Evolutionary conservation across 2,888 invertebrate species (phyloP).

Genomic region (Diaprepes abbreviatus): DNA sequence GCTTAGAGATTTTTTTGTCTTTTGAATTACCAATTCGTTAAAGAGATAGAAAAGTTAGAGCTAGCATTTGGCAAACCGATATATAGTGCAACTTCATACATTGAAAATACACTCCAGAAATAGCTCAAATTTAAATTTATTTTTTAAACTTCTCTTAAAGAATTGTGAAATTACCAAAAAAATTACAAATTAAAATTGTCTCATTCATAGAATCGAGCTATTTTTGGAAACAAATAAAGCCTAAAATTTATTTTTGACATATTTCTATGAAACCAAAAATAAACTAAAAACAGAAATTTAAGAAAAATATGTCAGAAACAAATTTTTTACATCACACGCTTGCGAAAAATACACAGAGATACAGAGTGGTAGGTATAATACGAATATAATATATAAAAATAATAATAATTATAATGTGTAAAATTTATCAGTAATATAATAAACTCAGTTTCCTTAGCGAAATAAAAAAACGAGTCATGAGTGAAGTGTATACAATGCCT

Average conservation of each 20-base stretch:
- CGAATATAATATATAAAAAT: constrained; percentile 3
- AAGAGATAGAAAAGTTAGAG: constrained; percentile 63
- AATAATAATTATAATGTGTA: too few species aligned
- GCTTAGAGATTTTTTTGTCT: constrained; percentile 32
- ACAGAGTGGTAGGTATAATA: constrained; percentile 26
- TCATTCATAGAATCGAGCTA: constrained; percentile 33
- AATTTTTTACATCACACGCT: constrained; percentile 61
- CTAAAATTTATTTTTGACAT: constrained; percentile 39
- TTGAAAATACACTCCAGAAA: constrained; percentile 60
- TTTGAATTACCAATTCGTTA: constrained; percentile 61
- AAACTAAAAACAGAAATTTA: neutral
- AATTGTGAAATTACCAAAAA: too few species aligned
- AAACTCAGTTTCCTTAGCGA: too few species aligned
- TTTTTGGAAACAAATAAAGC: constrained; percentile 52
- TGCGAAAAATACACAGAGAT: constrained; percentile 52
- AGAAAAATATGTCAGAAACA: constrained; percentile 45
- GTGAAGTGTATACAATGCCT: too few species aligned
- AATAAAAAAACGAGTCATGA: too few species aligned
- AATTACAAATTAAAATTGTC: too few species aligned
- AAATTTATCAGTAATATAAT: too few species aligned
- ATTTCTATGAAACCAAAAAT: neutral
- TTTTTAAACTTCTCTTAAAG: too few species aligned
- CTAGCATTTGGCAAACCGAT: constrained; percentile 62
- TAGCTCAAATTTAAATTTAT: constrained; percentile 30
- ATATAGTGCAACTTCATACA: constrained; percentile 64